Evolutionary conservation across 2,888 invertebrate species (phyloP).

Genomic region (Ceraclea dissimilis): DNA sequence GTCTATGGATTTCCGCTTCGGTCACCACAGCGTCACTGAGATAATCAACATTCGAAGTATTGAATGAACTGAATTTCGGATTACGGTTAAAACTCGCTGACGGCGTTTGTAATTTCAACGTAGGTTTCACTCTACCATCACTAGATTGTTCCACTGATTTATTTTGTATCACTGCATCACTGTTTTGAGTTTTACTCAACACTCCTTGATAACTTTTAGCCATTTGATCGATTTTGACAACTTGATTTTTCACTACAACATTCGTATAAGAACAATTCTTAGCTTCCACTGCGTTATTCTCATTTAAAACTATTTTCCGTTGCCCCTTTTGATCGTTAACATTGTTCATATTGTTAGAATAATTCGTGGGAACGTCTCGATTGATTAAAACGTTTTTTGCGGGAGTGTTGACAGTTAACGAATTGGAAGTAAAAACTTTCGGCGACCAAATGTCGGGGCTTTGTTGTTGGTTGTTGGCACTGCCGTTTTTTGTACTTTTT

Average conservation of each 20-base stretch:
- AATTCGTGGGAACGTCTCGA: slow-evolving; percentile 50
- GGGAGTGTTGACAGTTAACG: slow-evolving; percentile 71
- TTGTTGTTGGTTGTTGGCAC: slow-evolving; percentile 34
- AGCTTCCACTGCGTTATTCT: slow-evolving; percentile 38
- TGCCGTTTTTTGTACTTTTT: slow-evolving; percentile 36
- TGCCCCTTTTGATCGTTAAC: slow-evolving; percentile 2
- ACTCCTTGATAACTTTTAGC: slow-evolving; percentile 33
- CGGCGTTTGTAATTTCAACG: slow-evolving; percentile 15
- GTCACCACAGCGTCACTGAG: background rate
- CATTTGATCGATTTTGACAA: slow-evolving; percentile 41
- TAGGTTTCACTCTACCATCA: background rate
- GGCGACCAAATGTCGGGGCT: slow-evolving; percentile 49
- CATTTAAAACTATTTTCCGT: slow-evolving; percentile 29
- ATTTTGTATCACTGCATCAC: background rate
- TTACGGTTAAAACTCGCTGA: slow-evolving; percentile 37
- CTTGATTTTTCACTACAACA: slow-evolving; percentile 40
- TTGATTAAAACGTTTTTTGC: slow-evolving; percentile 73
- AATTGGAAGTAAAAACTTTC: slow-evolving; percentile 74
- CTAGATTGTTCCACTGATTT: background rate
- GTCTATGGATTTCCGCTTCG: slow-evolving; percentile 11
- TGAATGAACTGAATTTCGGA: slow-evolving; percentile 18
- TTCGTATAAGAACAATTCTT: slow-evolving; percentile 41
- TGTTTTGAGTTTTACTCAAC: slow-evolving; percentile 10
- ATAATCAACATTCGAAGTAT: background rate
- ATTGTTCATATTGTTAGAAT: slow-evolving; percentile 37